These are phyloP conservation scores for Monodelphis domestica DNA, from an alignment of 2,797 vertebrate genomes.

Conservation along the genomic window DNA sequence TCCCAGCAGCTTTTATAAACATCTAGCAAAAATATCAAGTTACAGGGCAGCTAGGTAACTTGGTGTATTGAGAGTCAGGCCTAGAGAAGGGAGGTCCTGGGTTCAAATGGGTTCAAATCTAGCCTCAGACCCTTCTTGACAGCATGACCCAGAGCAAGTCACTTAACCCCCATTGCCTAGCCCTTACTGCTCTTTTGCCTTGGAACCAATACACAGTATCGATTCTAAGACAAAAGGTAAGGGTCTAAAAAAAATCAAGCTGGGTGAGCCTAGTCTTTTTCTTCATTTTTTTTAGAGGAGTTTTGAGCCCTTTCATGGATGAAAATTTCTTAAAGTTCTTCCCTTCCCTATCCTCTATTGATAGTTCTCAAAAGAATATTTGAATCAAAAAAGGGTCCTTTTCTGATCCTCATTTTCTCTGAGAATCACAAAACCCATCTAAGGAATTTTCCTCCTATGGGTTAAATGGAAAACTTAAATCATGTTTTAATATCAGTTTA, in stretches of 20 bases:
- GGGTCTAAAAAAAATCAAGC: background rate
- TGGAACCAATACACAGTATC: no score
- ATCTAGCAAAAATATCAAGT: no score
- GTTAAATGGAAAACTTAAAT: conserved; percentile 50
- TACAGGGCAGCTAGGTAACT: no score
- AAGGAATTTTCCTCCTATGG: background rate
- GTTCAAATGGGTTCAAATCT: no score
- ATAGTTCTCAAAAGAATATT: background rate
- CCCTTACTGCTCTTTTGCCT: no score
- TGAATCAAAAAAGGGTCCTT: rapidly evolving
- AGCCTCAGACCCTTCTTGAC: no score
- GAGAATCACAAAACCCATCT: background rate
- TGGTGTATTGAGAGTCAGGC: no score
- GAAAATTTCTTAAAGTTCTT: background rate
- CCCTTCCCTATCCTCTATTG: background rate
- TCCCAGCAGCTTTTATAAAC: background rate
- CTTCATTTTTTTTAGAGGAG: background rate
- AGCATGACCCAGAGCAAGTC: no score
- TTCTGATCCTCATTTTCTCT: background rate
- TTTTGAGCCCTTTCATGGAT: background rate
- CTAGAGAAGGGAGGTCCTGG: no score
- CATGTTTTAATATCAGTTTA: conserved; percentile 64
- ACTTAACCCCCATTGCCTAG: no score
- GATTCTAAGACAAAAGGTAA: no score
- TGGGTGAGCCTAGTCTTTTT: background rate